Percentiles rank a stretch among this genome's conserved stretches.
Evolutionary conservation across 2,113 vertebrate genomes (phyloP).

Genomic region (Eleginops maclovinus): DNA sequence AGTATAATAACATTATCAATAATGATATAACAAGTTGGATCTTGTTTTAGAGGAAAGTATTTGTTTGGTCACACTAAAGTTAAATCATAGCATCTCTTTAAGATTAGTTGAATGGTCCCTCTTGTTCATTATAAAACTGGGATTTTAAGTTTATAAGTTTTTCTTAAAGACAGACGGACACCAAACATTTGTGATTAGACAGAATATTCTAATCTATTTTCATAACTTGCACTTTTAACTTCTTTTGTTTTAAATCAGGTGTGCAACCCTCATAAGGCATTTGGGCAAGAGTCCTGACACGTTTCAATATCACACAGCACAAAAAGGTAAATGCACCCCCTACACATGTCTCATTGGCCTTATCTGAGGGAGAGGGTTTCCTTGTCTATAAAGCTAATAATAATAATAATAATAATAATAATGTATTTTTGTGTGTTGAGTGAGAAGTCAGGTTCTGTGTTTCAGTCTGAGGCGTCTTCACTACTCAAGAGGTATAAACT

Average conservation of each 20-base stretch:
- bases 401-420: constrained; percentile 17
- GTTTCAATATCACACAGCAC: constrained; percentile 37
- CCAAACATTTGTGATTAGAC: constrained; percentile 12
- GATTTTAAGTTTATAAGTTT: constrained; percentile 16
- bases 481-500: constrained; percentile 23
- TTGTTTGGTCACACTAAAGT: constrained; percentile 20
- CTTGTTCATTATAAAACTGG: constrained; percentile 28
- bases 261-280: constrained; percentile 68
- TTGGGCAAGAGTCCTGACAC: constrained; percentile 48
- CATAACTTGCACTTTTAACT: constrained; percentile 14
- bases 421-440: constrained; percentile 29
- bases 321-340: constrained; percentile 29
- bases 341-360: constrained; percentile 22
- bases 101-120: constrained; percentile 25
- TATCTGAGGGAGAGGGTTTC: constrained; percentile 25
- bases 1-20: constrained; percentile 51
- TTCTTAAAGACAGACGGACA: constrained; percentile 35
- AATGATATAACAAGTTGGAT: constrained; percentile 27
- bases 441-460: constrained; percentile 12
- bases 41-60: constrained; percentile 30
- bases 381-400: neutral
- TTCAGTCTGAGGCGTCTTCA: constrained; percentile 28
- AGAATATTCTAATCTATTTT: constrained; percentile 28
- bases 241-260: constrained; percentile 15
- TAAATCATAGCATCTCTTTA: neutral